Evolutionary conservation across 1,140 invertebrate genomes (phyloP), one percentile per base, ranked within the genome.

Genomic region (Tetramorium parvispinum): DNA sequence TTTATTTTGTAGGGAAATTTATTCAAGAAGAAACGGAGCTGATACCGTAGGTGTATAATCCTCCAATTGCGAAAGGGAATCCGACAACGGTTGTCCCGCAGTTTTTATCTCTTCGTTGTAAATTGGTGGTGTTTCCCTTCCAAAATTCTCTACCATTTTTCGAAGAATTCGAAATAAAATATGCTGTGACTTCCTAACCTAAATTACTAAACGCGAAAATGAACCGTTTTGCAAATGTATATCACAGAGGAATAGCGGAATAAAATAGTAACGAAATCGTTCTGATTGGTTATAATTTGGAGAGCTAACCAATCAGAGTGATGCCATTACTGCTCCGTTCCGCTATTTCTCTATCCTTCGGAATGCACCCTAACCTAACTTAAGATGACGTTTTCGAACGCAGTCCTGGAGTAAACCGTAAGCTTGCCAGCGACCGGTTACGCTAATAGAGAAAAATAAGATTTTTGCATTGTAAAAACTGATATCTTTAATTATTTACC

Each of bases 41-140:
- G 40, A 86, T 95, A 98, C 98, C 1, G 98, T 98, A 8, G 99
- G 98, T 37, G 97, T 97, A 92, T 99, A 99, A 93, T 99, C 98
- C 95, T 99, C 98, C 10, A 99, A 95, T 92, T 99, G 98, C 68
- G 96, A 91, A 2, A 97, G 94, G 92, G 98, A 97, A 88, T 97
- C 97, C 13, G 96, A 96, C 7, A 97, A 93, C 1, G 97, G 96
- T 87, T 96, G 95, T 18, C 96, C 96, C 65, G 96, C 94, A 71
- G 95, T 94, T 89, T 94, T 94, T 13, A 81, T 46, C 49, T 95
- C 94, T 16, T 95, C 94, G 40, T 86, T 93, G 66, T 92, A 94
- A 57, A 73, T 91, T 5, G 91, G 82, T 46, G 93, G 87, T 11
- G 91, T 91, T 40, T 94, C 90, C 55, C 91, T 89, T 46, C 87